A percentile compares a stretch with the other conserved stretches of the same genome.
Evolutionary conservation across 2,888 invertebrate species (phyloP).

Genomic region (Ditylenchus weischeri): DNA sequence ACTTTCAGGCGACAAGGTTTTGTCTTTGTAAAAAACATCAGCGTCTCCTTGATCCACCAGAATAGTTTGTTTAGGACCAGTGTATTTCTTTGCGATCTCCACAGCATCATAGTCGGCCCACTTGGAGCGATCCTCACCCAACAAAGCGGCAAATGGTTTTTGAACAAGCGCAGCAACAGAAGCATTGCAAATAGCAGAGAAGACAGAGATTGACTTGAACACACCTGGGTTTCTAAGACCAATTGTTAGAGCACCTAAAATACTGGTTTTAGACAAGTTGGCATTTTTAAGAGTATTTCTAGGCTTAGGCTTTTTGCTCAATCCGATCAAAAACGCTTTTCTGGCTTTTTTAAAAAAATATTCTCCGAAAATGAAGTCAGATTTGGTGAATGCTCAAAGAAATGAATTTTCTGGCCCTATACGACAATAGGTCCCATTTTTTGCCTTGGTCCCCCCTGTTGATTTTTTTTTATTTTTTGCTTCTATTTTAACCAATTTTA

Average conservation of each 20-base stretch:
- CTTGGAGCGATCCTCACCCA: slow-evolving; percentile 61
- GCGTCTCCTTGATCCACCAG: slow-evolving; percentile 74
- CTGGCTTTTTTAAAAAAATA: too few relatives aligned
- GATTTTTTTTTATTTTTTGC: too few relatives aligned
- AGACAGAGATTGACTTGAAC: slow-evolving; percentile 79
- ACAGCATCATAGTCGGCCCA: slow-evolving; percentile 79
- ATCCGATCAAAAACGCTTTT: too few relatives aligned
- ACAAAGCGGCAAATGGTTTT: slow-evolving; percentile 59
- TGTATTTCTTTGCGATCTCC: slow-evolving; percentile 75
- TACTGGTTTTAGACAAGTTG: too few relatives aligned
- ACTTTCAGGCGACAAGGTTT: slow-evolving; percentile 71
- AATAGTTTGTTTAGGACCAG: slow-evolving; percentile 77
- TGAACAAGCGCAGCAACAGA: slow-evolving; percentile 78
- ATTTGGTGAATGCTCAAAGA: too few relatives aligned
- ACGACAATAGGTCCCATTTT: too few relatives aligned
- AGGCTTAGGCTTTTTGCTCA: too few relatives aligned
- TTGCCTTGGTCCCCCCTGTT: too few relatives aligned
- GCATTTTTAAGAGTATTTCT: too few relatives aligned
- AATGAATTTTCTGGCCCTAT: too few relatives aligned
- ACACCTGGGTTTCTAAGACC: slow-evolving; percentile 83
- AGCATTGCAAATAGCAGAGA: slow-evolving; percentile 91
- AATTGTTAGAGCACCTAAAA: slow-evolving; percentile 65
- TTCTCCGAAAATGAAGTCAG: too few relatives aligned
- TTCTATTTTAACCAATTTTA: too few relatives aligned
- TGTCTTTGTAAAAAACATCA: slow-evolving; percentile 35